A percentile compares a stretch with the other conserved stretches of the same genome.
These are phyloP conservation scores for Diarsia brunnea DNA, from an alignment of 2,888 invertebrate species.

Conservation along the genomic window DNA sequence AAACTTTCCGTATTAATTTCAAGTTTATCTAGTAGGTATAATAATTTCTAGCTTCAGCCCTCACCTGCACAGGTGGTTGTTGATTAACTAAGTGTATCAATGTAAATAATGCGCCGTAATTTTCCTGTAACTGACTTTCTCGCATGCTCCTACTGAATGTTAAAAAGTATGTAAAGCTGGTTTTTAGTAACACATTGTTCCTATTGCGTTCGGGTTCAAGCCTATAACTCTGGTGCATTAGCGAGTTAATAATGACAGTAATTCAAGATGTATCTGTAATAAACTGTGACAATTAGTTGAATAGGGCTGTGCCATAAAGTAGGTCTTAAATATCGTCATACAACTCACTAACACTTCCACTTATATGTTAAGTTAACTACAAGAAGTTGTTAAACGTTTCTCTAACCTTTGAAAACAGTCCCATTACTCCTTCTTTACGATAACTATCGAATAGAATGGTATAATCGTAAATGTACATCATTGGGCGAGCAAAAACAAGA, in stretches of 20 bases:
- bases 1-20: slow-evolving; percentile 18
- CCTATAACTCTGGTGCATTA: slow-evolving; percentile 43
- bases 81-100: slow-evolving; percentile 53
- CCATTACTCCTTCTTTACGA: slow-evolving; percentile 72
- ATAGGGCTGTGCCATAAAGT: slow-evolving; percentile 32
- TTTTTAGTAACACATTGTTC: slow-evolving; percentile 20
- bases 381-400: slow-evolving; percentile 63
- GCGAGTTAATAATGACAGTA: slow-evolving; percentile 36
- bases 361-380: slow-evolving; percentile 58
- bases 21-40: slow-evolving; percentile 40
- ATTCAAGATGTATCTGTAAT: slow-evolving; percentile 41
- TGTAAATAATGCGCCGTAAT: slow-evolving; percentile 63
- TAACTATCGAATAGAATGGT: slow-evolving; percentile 71
- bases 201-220: neutral
- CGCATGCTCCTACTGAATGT: slow-evolving; percentile 30
- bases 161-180: slow-evolving; percentile 31
- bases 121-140: slow-evolving; percentile 53
- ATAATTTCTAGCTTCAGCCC: slow-evolving; percentile 42
- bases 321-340: slow-evolving; percentile 51
- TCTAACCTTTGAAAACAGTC: slow-evolving; percentile 74
- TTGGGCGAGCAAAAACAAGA: slow-evolving; percentile 65
- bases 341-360: slow-evolving; percentile 44
- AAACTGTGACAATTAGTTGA: slow-evolving; percentile 56
- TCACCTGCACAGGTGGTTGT: slow-evolving; percentile 55
- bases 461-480: slow-evolving; percentile 65